Base-by-base conservation (phyloP, 2,888 invertebrate species). In the Acleris laterana region DNA sequence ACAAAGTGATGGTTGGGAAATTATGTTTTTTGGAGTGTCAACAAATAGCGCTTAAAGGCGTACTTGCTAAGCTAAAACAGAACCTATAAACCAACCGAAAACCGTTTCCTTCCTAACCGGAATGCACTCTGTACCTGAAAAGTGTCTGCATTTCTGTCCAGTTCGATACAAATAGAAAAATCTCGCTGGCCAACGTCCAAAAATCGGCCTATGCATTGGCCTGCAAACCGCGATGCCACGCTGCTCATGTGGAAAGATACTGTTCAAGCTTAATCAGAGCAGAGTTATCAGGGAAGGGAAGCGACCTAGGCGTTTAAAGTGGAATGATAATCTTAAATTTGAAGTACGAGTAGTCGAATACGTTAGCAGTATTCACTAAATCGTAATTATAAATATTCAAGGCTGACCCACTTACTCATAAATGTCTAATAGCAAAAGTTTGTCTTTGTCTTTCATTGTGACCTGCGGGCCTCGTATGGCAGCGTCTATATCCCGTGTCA, bases 201-300 rank as follows among this genome's bases (percentile, higher is more conserved):
- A 82, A 81, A 81, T 77, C 70, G 74, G 74, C 73, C 70, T 73
- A 77, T 73, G 72, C 83, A 77, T 72, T 78, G 72, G 75, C 71
- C 75, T 77, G 79, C 75, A 74, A 80, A 81, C 80, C 76, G 72
- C 74, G 78, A 76, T 79, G 74, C 69, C 53, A 61, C 71, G 66
- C 67, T 78, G 74, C 65, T 76, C 79, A 79, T 77, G 77, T 75
- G 79, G 72, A 71, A 78, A 84, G 82, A 84, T 83, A 83, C 73
- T 75, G 70, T 79, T 76, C 71, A 73, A 70, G 72, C 72, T 73
- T 72, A 69, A 71, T 68, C 62, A 67, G 67, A 62, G 67, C 66
- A 69, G 70, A 64, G 69, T 32, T 74, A 74, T 75, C 73, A 69
- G 55, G 70, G 17, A 38, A 57, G 32, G 48, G 20, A 32, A 22